Conservation (phyloP, 1,140 invertebrate genomes). For the Formica exsecta region DNA sequence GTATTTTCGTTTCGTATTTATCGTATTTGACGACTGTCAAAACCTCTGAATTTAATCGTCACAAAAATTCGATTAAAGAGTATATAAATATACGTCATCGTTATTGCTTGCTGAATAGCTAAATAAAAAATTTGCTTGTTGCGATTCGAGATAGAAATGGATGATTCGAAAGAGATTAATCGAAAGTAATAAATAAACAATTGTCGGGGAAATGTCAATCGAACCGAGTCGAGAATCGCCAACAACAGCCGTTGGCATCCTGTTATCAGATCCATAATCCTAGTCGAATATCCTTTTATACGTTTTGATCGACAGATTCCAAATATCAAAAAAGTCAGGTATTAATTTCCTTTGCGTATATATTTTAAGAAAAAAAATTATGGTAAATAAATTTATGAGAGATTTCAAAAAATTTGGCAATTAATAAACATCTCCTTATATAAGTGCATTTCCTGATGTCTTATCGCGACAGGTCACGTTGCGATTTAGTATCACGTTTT, state of each 20-base stretch:
- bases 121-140: background rate
- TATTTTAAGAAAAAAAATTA: background rate
- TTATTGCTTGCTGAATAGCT: constrained; percentile 3
- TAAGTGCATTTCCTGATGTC: background rate
- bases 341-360: background rate
- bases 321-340: no score
- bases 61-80: constrained; percentile 34
- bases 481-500: background rate
- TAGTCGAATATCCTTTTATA: background rate
- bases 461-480: background rate
- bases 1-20: constrained; percentile 38
- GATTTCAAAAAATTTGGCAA: background rate
- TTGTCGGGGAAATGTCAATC: constrained; percentile 32
- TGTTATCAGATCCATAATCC: constrained; percentile 2
- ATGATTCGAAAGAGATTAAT: background rate
- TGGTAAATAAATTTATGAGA: background rate
- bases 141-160: no score
- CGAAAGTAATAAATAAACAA: constrained; percentile 45
- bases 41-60: background rate
- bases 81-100: background rate
- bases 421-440: background rate
- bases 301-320: background rate
- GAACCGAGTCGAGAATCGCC: background rate
- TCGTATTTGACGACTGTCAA: constrained; percentile 35
- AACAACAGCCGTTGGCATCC: background rate